These are phyloP conservation scores for Zoanthus gigantus DNA, from an alignment of 92 coral and sea anemone genomes.

Conservation along the genomic window DNA sequence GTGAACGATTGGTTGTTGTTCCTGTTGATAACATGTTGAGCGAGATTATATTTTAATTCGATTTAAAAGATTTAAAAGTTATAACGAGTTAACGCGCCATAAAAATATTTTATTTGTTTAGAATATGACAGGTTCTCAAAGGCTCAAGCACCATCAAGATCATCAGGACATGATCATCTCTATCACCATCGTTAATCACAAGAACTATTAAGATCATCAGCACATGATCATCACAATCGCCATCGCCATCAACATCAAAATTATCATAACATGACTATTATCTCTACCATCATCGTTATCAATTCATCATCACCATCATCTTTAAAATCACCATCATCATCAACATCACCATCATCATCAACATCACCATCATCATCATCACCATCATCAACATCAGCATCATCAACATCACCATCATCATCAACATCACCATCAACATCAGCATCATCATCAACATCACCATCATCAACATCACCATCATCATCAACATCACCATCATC, in stretches of 20 bases:
- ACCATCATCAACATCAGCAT: too few relatives aligned
- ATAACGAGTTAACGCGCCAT: too few relatives aligned
- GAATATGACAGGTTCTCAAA: too few relatives aligned
- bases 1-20: slow-evolving; percentile 72
- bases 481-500: neutral
- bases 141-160: too few relatives aligned
- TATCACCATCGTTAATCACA: neutral
- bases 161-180: neutral
- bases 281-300: neutral
- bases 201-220: neutral
- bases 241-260: neutral
- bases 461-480: neutral
- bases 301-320: neutral
- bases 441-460: too few relatives aligned
- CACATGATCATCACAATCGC: neutral
- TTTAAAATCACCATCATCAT: neutral
- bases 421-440: neutral
- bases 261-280: neutral
- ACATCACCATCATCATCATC: neutral
- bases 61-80: neutral
- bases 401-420: neutral
- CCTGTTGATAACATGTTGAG: slow-evolving; percentile 45
- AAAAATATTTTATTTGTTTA: too few relatives aligned
- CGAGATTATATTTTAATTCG: neutral
- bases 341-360: neutral